Evolutionary conservation across 1,140 invertebrate genomes (phyloP), one percentile per base, ranked within the genome.

Genomic region (Drosophila littoralis): DNA sequence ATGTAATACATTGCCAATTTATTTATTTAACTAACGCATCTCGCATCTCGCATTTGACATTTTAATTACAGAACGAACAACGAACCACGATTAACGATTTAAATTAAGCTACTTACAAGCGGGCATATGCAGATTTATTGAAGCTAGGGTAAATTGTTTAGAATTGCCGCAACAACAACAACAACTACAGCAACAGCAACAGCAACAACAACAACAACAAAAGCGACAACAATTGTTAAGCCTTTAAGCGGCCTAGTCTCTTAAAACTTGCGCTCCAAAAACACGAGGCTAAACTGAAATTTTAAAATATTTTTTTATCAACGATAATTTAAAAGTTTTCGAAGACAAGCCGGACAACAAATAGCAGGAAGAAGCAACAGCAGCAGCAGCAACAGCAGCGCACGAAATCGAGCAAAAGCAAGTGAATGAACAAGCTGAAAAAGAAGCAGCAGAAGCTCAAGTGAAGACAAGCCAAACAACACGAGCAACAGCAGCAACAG

Each of bases 311-410:
- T 79, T 86, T 28, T 76, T 80, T 77, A 88, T 83, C 83, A 88
- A 88, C 79, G 79, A 89, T 79, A 88, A 89, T 86, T 89, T 88
- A 77, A 80, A 88, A 89, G 72, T 88, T 88, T 80, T 71, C 65
- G 54, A 83, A 89, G 80, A 77, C 59, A 79, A 67, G 33, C 59
- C 60, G 65, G 61, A 70, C 60, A 43, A 51, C 52, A 64, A 64
- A 45, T 50, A 57, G 35, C 35, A 22, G 28, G 28, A 42, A 51
- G 46, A n/a, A 15, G 35, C 7, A 70, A 28, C 40, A 36, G 51
- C 22, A 38, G 51, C 51, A 36, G 43, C 35, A 52, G 35, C 10
- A 69, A 22, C 40, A 36, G 50, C 17, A 38, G 51, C 51, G 22
- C 2, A 22, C 22, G 4, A 3, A 22, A 35, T 43, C 35, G 46